Evolutionary conservation across 2,888 invertebrate genomes (phyloP), one percentile per base, ranked within the genome.

Genomic region (Scelioninae gen. 1): DNA sequence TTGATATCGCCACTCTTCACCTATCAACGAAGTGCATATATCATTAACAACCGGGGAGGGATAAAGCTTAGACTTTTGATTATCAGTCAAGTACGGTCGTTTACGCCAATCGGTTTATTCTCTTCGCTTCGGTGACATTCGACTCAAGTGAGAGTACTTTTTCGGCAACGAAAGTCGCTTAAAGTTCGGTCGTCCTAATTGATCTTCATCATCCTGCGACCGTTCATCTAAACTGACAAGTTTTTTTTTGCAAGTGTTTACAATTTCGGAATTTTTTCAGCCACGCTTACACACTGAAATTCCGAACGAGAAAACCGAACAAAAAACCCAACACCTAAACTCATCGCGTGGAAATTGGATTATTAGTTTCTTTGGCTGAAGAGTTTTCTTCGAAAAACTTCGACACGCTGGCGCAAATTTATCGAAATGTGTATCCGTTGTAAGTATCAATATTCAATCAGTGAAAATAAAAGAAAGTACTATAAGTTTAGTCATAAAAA

Each of bases 361-460:
- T 66, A 38, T 16, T 53, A 31, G 34, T 49, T 63, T 62, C 51
- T 74, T 76, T 69, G 29, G 40, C 75, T 63, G 63, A 80, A 82
- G 63, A 85, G 71, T 78, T 81, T 68, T 75, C 74, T 82, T 77
- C 60, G 83, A 85, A 82, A 88, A 89, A 89, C 84, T 84, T 89
- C 88, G 89, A 90, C 91, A 92, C 92, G 90, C 92, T 92, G 92
- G 92, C 92, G 92, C 88, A 89, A 87, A 89, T 89, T 89, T 90
- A 86, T 76, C 88, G 86, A 86, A 86, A 89, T 86, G 88, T 87
- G 83, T 87, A 87, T 84, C 87, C 89, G 85, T 86, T 85, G 92
- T 92, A 82, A 92, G 92, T 92, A 88, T 69, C 40, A 56, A 63
- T 47, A 53, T 68, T 71, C 62, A 56, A 72, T 75, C 65, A 58